phyloP scores from a whole-genome alignment of 2,797 vertebrate species.

The Petrocephalus schoutedeni region DNA sequence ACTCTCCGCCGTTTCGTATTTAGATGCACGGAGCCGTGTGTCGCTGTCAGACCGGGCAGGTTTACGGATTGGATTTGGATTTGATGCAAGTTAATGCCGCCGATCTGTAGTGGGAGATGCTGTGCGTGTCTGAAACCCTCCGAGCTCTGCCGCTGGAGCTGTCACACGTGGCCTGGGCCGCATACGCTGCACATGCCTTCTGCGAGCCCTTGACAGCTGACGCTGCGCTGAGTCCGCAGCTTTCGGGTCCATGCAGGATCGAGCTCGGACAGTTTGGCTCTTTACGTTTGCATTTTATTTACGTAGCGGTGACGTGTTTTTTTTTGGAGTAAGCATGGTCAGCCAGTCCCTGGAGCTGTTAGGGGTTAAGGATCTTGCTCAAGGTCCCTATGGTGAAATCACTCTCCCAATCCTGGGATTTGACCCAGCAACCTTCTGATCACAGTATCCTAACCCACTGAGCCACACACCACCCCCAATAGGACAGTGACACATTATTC shows the following conservation, averaged over 20 bases:
- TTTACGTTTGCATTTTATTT: not conserved
- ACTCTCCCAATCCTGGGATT: not conserved
- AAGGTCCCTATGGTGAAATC: not conserved
- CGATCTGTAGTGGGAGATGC: not conserved
- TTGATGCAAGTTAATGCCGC: not conserved
- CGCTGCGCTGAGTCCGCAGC: not conserved
- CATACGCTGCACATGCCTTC: not conserved
- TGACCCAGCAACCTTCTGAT: not conserved
- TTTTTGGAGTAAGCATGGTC: not conserved
- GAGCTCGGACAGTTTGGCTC: not conserved
- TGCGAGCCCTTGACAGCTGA: not conserved
- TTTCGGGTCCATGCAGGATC: not conserved
- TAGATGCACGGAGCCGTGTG: not conserved
- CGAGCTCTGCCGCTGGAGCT: not conserved
- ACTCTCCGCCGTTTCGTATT: not conserved
- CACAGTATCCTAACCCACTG: too few species aligned
- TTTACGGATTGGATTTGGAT: not conserved
- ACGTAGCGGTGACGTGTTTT: not conserved
- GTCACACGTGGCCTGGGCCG: not conserved
- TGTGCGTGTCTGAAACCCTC: not conserved
- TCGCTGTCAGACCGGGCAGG: not conserved
- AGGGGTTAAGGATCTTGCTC: not conserved
- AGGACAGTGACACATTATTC: not conserved
- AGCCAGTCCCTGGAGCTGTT: not conserved
- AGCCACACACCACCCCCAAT: not conserved